A percentile compares a stretch with the other conserved stretches of the same genome.
Conservation (phyloP, 2,113 vertebrate species). For the Thermophis baileyi region DNA sequence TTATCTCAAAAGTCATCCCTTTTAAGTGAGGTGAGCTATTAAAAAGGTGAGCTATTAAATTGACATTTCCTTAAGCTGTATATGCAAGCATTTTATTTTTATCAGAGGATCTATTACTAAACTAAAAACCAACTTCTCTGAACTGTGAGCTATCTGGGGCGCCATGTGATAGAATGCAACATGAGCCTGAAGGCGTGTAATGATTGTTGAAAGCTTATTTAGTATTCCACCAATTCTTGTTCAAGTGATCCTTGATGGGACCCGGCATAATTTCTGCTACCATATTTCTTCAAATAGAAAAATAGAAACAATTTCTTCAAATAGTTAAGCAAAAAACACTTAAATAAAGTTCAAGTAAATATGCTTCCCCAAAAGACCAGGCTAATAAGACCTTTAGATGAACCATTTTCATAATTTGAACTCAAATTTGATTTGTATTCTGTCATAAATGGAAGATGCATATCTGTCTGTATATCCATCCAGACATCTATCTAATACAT, state of each 20-base stretch:
- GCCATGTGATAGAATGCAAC: conserved; percentile 13
- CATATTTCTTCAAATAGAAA: neutral
- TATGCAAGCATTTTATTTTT: neutral
- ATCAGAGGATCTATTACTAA: neutral
- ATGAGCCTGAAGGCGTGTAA: conserved; percentile 15
- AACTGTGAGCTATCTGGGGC: neutral
- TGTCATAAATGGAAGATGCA: neutral
- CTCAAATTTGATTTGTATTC: neutral
- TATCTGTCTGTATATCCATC: neutral
- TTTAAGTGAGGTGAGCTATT: neutral
- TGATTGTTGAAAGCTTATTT: neutral
- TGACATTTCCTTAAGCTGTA: conserved; percentile 1
- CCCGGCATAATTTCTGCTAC: neutral
- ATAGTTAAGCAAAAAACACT: neutral
- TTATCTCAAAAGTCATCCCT: neutral
- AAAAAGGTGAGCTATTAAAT: neutral
- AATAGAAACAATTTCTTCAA: neutral
- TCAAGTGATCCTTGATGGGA: conserved; percentile 33
- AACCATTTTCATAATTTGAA: neutral
- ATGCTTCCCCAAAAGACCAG: neutral
- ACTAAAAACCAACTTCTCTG: neutral
- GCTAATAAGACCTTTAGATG: neutral
- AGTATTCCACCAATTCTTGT: conserved; percentile 13
- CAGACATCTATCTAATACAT: neutral
- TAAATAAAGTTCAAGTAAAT: neutral